Conservation (phyloP, 2,113 vertebrate genomes). For the Mola mola region DNA sequence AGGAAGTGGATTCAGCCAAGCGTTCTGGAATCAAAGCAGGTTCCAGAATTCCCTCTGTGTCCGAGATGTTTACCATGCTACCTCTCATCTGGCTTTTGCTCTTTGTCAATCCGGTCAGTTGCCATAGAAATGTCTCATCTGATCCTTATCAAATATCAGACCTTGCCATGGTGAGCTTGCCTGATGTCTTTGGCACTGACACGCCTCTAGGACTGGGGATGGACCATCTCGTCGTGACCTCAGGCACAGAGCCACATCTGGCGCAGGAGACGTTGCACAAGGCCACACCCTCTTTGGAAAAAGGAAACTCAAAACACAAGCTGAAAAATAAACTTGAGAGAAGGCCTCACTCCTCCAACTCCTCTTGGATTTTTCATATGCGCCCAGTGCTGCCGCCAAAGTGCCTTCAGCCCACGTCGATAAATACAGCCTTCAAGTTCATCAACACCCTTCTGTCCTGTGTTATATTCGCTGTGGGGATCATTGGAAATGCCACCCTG, state of each 20-base stretch:
- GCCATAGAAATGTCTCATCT: slow-evolving; percentile 34
- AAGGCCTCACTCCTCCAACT: slow-evolving; percentile 23
- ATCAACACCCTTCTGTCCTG: slow-evolving; percentile 90
- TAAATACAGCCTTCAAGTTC: slow-evolving; percentile 86
- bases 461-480: slow-evolving; percentile 89
- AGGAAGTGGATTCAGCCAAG: neutral
- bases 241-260: neutral
- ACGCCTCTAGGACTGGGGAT: neutral
- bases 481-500: slow-evolving; percentile 91
- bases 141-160: neutral
- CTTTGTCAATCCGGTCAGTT: neutral
- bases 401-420: slow-evolving; percentile 81
- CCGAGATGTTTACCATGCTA: neutral
- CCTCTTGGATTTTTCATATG: rapidly evolving
- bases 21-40: neutral
- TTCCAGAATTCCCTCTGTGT: neutral
- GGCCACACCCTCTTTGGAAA: neutral
- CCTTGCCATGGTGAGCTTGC: neutral
- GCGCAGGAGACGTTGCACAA: slow-evolving; percentile 26
- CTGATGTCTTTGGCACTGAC: neutral
- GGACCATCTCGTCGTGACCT: neutral
- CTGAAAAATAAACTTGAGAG: slow-evolving; percentile 16
- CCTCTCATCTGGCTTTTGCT: slow-evolving; percentile 21
- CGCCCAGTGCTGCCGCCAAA: neutral
- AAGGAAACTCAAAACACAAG: neutral